Evolutionary conservation across 2,797 vertebrate species (phyloP).

Genomic region (Crocidura indochinensis): DNA sequence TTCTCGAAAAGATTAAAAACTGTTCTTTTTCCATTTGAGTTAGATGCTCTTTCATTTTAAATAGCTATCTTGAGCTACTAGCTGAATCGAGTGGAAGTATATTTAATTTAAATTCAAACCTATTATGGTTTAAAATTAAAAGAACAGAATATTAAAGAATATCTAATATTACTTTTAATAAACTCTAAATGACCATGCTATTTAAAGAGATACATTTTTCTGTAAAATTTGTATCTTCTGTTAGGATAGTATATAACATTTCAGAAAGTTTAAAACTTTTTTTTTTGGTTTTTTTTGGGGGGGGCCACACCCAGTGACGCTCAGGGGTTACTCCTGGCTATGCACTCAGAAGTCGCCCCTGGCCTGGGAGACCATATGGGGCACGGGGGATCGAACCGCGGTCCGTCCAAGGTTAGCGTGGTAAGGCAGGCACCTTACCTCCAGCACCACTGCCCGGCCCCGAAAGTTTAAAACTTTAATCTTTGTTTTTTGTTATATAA

Average conservation of each 20-base stretch:
- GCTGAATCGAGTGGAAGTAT: slow-evolving; percentile 49
- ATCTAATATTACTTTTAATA: slow-evolving; percentile 44
- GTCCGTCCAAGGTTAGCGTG: too few relatives aligned
- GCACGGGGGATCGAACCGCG: too few relatives aligned
- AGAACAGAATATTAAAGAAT: slow-evolving; percentile 46
- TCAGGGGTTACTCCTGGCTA: too few relatives aligned
- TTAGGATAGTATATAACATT: slow-evolving; percentile 53
- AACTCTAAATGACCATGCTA: slow-evolving; percentile 35
- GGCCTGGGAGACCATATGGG: too few relatives aligned
- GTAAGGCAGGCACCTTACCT: too few relatives aligned
- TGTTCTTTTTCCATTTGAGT: slow-evolving; percentile 52
- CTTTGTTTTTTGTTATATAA: slow-evolving; percentile 9
- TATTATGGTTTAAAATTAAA: slow-evolving; percentile 56
- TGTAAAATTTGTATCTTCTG: slow-evolving; percentile 50
- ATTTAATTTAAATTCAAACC: slow-evolving; percentile 48
- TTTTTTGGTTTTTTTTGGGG: too few relatives aligned
- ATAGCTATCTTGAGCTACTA: slow-evolving; percentile 14
- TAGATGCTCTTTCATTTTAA: slow-evolving; percentile 60
- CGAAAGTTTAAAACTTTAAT: slow-evolving; percentile 41
- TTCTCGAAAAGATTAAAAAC: slow-evolving; percentile 49
- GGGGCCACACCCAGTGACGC: too few relatives aligned
- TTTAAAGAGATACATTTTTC: slow-evolving; percentile 53
- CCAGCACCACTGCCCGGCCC: too few relatives aligned
- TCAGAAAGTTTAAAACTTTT: slow-evolving; percentile 52
- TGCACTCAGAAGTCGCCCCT: too few relatives aligned